Evolutionary conservation across 2,888 invertebrate genomes (phyloP).

Genomic region (Cataglyphis albicans): DNA sequence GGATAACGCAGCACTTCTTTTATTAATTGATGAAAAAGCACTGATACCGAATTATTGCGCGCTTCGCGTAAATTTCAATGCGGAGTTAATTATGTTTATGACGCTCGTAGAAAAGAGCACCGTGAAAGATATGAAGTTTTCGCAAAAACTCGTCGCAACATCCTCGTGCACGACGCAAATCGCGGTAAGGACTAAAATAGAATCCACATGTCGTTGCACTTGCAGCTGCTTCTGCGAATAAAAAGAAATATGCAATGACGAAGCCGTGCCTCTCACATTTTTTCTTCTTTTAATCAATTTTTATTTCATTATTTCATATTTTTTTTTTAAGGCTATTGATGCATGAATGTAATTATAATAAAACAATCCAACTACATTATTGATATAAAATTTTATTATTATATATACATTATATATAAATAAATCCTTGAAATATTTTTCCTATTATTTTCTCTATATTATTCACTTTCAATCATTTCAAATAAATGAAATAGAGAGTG

Average conservation of each 20-base stretch:
- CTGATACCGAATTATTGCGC: neutral
- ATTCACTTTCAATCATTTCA: neutral
- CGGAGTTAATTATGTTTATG: conserved; percentile 29
- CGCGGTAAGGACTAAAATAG: conserved; percentile 54
- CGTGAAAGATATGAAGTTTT: conserved; percentile 40
- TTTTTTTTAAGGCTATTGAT: neutral
- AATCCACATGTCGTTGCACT: conserved; percentile 63
- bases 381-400: neutral
- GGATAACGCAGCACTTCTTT: neutral
- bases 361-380: neutral
- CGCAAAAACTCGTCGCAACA: conserved; percentile 52
- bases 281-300: neutral
- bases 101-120: conserved; percentile 11
- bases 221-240: conserved; percentile 60
- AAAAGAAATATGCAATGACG: conserved; percentile 44
- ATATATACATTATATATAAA: neutral
- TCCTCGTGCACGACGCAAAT: conserved; percentile 24
- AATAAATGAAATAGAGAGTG: neutral
- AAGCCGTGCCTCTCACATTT: neutral
- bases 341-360: neutral
- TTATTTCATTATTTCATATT: no score
- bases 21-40: neutral
- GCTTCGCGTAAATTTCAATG: neutral
- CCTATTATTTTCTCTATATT: neutral
- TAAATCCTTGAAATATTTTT: neutral